Evolutionary conservation across 2,888 invertebrate species (phyloP).

Genomic region (Trisateles emortualis): DNA sequence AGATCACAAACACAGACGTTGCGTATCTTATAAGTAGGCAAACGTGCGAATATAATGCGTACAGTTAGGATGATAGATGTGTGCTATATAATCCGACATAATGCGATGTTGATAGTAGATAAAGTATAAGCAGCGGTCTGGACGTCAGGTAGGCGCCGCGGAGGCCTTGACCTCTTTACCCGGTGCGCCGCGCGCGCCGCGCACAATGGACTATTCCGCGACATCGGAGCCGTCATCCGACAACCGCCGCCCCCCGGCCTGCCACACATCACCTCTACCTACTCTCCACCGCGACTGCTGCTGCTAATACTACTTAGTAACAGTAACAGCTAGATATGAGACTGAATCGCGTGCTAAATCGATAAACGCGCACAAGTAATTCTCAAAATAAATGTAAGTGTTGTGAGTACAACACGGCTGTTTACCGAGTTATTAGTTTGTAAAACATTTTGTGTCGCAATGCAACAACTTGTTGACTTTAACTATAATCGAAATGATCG

Average conservation of each 20-base stretch:
- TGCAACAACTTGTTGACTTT: constrained; percentile 61
- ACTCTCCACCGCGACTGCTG: too few relatives aligned
- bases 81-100: constrained; percentile 29
- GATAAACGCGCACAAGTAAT: constrained; percentile 13
- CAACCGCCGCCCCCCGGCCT: constrained; percentile 41
- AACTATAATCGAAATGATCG: constrained; percentile 68
- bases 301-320: neutral
- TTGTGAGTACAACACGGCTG: constrained; percentile 19
- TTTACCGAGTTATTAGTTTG: constrained; percentile 28
- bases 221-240: constrained; percentile 72
- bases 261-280: constrained; percentile 5
- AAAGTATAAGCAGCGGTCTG: constrained; percentile 56
- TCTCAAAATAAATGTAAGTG: constrained; percentile 26
- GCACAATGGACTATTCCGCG: constrained; percentile 78
- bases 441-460: constrained; percentile 52
- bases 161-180: constrained; percentile 79
- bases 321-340: neutral
- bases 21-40: constrained; percentile 13
- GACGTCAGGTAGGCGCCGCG: constrained; percentile 76
- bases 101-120: constrained; percentile 27
- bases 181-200: constrained; percentile 52
- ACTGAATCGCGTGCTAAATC: constrained; percentile 17
- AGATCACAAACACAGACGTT: constrained; percentile 18
- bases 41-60: constrained; percentile 8
- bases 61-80: constrained; percentile 27